Percentiles rank a stretch among this genome's conserved stretches.
Evolutionary conservation across 2,797 vertebrate species (phyloP).

Genomic region (Enteromius trimaculatus): DNA sequence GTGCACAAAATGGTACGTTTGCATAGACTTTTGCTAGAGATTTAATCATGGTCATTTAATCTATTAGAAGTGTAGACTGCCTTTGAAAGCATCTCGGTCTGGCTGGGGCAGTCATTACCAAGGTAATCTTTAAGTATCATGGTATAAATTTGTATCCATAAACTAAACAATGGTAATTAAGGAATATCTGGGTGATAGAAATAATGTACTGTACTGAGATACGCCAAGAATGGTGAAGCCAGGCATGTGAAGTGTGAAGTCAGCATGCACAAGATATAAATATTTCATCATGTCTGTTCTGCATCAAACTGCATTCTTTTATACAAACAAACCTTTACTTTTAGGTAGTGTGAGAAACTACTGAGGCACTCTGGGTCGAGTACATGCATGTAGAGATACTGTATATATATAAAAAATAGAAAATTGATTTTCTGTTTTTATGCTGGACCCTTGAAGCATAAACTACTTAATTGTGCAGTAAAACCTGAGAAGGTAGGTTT

Average conservation of each 20-base stretch:
- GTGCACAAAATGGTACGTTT: constrained; percentile 3
- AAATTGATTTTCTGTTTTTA: neutral
- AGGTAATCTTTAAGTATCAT: neutral
- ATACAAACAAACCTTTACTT: neutral
- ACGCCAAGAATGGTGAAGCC: neutral
- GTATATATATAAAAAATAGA: neutral
- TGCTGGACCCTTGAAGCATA: neutral
- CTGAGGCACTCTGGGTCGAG: neutral
- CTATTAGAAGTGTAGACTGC: neutral
- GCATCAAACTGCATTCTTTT: constrained; percentile 3
- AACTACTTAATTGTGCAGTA: neutral
- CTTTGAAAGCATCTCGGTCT: constrained; percentile 15
- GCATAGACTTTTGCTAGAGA: constrained; percentile 5
- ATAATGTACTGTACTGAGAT: neutral
- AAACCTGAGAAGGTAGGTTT: neutral
- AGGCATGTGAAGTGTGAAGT: neutral
- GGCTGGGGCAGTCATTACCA: neutral
- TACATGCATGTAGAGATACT: neutral
- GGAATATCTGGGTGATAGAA: neutral
- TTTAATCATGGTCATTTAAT: neutral
- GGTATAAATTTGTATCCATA: neutral
- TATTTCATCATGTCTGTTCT: constrained; percentile 13
- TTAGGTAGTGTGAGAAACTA: neutral
- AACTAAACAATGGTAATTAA: neutral
- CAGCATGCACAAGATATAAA: constrained; percentile 9